A percentile compares a stretch with the other conserved stretches of the same genome.
Conservation (phyloP, 2,888 invertebrate genomes). For the Boloria selene region DNA sequence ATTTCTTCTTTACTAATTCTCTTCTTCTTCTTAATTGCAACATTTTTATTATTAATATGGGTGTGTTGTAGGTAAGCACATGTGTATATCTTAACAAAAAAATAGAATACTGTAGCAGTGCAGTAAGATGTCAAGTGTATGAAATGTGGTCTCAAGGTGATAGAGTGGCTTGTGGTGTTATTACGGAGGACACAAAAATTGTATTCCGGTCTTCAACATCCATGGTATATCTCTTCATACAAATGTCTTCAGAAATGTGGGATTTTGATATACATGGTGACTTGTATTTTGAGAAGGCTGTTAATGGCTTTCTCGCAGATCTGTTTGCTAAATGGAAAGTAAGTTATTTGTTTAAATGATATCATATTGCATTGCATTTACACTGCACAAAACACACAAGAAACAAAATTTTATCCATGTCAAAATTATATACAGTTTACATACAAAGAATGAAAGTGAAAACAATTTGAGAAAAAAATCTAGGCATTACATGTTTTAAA, state of each 20-base stretch:
- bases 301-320: slow-evolving; percentile 97
- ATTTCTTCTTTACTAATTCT: too few relatives aligned
- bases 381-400: not conserved
- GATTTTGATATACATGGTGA: slow-evolving; percentile 99
- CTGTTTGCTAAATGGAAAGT: slow-evolving; percentile 98
- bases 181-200: slow-evolving; percentile 97
- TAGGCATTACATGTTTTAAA: too few relatives aligned
- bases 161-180: slow-evolving; percentile 96
- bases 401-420: too few relatives aligned
- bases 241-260: slow-evolving; percentile 99
- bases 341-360: slow-evolving; percentile 32
- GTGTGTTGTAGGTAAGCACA: slow-evolving; percentile 86
- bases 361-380: not conserved
- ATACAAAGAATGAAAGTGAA: too few relatives aligned
- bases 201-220: slow-evolving; percentile 98
- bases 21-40: too few relatives aligned
- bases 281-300: slow-evolving; percentile 98
- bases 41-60: not conserved
- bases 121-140: slow-evolving; percentile 93
- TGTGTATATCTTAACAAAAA: slow-evolving; percentile 98
- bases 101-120: slow-evolving; percentile 94
- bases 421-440: too few relatives aligned
- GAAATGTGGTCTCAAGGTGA: slow-evolving; percentile 99
- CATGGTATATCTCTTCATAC: slow-evolving; percentile 98
- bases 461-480: too few relatives aligned